Conservation (phyloP, 2,113 vertebrate species). For the Australoheros scitulus region DNA sequence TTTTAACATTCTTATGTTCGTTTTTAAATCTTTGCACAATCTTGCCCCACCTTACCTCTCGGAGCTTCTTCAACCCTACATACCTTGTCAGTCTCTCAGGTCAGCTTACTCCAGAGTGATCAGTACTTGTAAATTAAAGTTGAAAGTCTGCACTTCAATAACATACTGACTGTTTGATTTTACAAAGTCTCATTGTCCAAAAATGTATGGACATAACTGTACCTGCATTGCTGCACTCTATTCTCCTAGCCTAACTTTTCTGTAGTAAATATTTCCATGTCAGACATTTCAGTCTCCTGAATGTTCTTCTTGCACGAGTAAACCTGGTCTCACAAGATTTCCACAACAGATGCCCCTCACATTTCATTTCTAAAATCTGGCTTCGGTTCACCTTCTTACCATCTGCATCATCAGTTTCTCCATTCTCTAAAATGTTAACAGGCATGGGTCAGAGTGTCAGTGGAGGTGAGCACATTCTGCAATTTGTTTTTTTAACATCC, state of each 20-base stretch:
- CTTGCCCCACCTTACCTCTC: too few species aligned
- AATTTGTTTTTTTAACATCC: neutral
- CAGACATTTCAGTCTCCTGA: neutral
- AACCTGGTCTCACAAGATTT: slow-evolving; percentile 8
- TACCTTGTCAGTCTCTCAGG: too few species aligned
- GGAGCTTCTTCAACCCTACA: too few species aligned
- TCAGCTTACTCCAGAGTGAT: neutral
- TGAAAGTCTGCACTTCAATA: neutral
- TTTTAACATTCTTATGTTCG: too few species aligned
- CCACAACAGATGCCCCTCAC: slow-evolving; percentile 5
- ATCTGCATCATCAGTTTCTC: neutral
- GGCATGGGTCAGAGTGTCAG: neutral
- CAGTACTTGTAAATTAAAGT: neutral
- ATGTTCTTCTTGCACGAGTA: neutral
- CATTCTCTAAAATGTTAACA: neutral
- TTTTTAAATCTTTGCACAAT: too few species aligned
- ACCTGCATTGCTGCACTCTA: neutral
- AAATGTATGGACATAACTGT: neutral
- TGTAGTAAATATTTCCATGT: neutral
- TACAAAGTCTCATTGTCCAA: neutral
- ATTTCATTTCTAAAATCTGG: slow-evolving; percentile 3
- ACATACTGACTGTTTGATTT: neutral
- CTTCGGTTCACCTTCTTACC: neutral
- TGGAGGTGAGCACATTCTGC: neutral
- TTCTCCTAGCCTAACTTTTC: neutral